phyloP scores from a whole-genome alignment of 2,113 vertebrate species.

The Puffinus mauretanicus region DNA sequence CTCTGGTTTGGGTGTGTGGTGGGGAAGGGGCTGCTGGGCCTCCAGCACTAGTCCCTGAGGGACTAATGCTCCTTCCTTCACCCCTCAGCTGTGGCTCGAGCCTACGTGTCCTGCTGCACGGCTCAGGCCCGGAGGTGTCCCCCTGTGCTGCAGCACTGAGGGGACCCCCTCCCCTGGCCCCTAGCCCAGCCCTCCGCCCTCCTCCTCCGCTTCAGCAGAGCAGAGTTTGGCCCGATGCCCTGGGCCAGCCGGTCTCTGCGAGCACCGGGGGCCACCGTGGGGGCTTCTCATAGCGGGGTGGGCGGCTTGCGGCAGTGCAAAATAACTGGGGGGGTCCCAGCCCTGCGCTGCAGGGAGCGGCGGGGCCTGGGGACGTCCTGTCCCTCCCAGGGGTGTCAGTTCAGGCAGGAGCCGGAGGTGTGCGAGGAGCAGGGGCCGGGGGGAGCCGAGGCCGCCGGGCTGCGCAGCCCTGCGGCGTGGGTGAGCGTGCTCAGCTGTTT shows the following conservation, averaged over 20 bases:
- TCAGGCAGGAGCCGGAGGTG: not conserved
- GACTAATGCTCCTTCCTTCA: not conserved
- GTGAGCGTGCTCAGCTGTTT: not conserved
- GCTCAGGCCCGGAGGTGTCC: not conserved
- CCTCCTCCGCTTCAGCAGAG: not conserved
- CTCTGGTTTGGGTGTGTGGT: not conserved
- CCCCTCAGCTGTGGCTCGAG: not conserved
- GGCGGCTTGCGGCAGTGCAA: not conserved
- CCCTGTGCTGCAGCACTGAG: accelerated
- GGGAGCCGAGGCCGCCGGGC: not conserved
- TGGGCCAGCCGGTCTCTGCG: not conserved
- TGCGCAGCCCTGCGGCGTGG: not conserved
- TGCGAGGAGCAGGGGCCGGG: not conserved
- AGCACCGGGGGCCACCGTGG: accelerated
- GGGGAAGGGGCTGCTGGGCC: not conserved
- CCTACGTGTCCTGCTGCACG: not conserved
- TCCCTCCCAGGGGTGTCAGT: not conserved
- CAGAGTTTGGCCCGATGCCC: not conserved
- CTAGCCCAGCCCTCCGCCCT: not conserved
- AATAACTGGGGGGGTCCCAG: not conserved
- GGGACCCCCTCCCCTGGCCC: not conserved
- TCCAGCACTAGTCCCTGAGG: not conserved
- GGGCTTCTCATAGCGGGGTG: accelerated
- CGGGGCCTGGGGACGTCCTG: accelerated
- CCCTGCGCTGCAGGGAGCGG: accelerated